phyloP scores from a whole-genome alignment of 2,797 vertebrate genomes.

The Sarcoramphus papa region DNA sequence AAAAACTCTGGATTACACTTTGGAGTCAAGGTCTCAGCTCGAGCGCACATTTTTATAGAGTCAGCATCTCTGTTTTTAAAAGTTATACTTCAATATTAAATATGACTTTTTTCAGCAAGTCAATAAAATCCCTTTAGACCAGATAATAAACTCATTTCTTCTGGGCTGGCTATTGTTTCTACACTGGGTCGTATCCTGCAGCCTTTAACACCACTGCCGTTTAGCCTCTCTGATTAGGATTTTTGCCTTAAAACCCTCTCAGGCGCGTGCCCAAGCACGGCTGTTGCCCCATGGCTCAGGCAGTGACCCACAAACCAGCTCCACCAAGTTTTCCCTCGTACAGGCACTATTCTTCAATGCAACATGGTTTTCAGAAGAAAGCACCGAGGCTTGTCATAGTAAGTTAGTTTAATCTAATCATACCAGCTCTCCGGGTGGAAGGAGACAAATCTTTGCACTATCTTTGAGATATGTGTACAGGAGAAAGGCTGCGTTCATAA shows the following conservation, averaged over 20 bases:
- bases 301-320: background rate
- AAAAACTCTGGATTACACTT: constrained; percentile 43
- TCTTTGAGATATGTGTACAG: fast-evolving
- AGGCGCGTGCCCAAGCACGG: fast-evolving
- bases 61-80: constrained; percentile 64
- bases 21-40: constrained; percentile 51
- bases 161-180: constrained; percentile 19
- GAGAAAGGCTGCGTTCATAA: background rate
- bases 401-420: background rate
- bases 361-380: background rate
- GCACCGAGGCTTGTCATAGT: background rate
- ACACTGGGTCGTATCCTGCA: background rate
- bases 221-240: background rate
- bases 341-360: background rate
- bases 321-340: background rate
- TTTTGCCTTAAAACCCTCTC: background rate
- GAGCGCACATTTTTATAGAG: constrained; percentile 55
- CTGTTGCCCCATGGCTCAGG: too few relatives aligned
- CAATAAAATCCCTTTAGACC: constrained; percentile 43
- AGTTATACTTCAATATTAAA: constrained; percentile 57
- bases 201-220: background rate
- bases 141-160: constrained; percentile 48
- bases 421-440: background rate
- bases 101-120: constrained; percentile 1
- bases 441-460: background rate